Percentiles rank a stretch among this genome's conserved stretches.
Evolutionary conservation across 2,113 vertebrate species (phyloP).

Genomic region (Ceyx melanurus): DNA sequence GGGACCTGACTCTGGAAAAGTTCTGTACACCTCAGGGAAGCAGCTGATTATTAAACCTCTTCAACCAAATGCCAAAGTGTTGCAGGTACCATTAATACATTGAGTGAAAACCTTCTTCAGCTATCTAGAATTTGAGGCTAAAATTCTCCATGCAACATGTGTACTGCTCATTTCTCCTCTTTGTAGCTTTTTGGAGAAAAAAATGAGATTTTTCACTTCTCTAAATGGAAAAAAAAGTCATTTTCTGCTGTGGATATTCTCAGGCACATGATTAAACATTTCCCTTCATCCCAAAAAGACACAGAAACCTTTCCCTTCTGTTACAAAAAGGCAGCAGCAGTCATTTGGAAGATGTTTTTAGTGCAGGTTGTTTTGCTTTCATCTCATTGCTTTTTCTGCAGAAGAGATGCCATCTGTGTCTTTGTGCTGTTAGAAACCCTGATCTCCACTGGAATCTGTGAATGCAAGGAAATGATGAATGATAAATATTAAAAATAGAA

Average conservation of each 20-base stretch:
- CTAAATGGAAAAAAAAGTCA: neutral
- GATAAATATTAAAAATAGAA: neutral
- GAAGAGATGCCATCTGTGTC: neutral
- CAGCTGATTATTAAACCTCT: slow-evolving; percentile 94
- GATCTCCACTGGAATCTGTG: neutral
- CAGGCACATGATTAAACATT: neutral
- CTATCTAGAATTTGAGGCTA: neutral
- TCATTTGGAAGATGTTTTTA: neutral
- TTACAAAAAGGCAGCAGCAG: neutral
- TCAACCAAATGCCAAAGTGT: slow-evolving; percentile 89
- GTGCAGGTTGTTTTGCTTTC: neutral
- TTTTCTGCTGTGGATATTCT: neutral
- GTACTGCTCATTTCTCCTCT: neutral
- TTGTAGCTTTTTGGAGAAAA: neutral
- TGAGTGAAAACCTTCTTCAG: neutral
- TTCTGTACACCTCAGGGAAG: slow-evolving; percentile 90
- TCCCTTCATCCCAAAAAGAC: neutral
- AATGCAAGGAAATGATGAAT: neutral
- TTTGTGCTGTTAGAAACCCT: neutral
- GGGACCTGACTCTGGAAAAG: slow-evolving; percentile 92
- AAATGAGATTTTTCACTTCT: neutral
- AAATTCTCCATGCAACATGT: neutral
- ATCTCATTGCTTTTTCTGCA: neutral
- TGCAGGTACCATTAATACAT: slow-evolving; percentile 82
- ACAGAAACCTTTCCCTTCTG: neutral